phyloP scores from a whole-genome alignment of 2,888 invertebrate genomes.

The Cerceris rybyensis region DNA sequence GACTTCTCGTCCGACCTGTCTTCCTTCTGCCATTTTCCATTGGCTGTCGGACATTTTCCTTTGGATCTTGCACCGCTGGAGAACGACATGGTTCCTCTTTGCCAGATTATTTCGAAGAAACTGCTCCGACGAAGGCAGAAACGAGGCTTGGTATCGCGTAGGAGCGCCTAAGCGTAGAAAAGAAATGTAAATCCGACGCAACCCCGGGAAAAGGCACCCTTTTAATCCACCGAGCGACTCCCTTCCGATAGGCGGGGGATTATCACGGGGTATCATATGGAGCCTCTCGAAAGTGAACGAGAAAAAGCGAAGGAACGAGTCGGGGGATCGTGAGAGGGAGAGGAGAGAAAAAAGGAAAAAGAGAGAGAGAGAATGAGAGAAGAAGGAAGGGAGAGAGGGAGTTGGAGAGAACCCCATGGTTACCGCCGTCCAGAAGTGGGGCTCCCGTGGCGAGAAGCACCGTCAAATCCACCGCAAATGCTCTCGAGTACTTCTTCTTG shows the following conservation, averaged over 20 bases:
- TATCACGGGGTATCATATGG: conserved; percentile 79
- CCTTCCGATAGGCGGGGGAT: conserved; percentile 68
- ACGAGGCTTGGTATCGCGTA: neutral
- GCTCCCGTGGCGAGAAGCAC: conserved; percentile 77
- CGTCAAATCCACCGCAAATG: conserved; percentile 82
- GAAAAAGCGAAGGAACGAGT: conserved; percentile 56
- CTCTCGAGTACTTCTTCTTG: conserved; percentile 80
- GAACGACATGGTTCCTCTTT: too few relatives aligned
- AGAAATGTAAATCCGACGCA: conserved; percentile 63
- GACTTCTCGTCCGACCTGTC: neutral
- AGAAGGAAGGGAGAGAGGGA: conserved; percentile 28
- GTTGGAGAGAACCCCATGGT: conserved; percentile 69
- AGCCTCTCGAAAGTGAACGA: conserved; percentile 73
- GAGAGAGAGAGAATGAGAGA: conserved; percentile 17
- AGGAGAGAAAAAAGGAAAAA: conserved; percentile 12
- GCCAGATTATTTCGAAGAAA: too few relatives aligned
- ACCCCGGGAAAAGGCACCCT: conserved; percentile 67
- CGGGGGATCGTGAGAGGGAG: conserved; percentile 21
- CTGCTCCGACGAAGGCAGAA: neutral
- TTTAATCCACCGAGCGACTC: conserved; percentile 64
- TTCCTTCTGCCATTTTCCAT: neutral
- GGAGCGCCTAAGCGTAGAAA: conserved; percentile 12
- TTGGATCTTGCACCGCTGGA: neutral
- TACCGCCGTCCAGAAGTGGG: conserved; percentile 72
- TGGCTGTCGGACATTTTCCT: neutral